Percentiles rank a stretch among this genome's conserved stretches.
Conservation (phyloP, 2,888 invertebrate genomes). For the Lacanobia wlatinum region DNA sequence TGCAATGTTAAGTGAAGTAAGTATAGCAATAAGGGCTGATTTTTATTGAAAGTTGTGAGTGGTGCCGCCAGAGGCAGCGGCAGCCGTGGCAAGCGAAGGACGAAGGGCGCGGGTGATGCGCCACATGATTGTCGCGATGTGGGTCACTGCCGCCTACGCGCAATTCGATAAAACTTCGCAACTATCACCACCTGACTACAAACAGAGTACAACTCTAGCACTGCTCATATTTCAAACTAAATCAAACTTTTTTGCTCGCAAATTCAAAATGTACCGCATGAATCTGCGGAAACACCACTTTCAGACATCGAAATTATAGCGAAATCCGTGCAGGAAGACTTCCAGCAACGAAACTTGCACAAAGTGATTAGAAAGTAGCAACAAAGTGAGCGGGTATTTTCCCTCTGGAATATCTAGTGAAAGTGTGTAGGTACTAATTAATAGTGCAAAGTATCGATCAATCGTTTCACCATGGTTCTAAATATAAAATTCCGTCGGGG, state of each 20-base stretch:
- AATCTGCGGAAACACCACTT: slow-evolving; percentile 34
- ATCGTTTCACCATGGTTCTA: slow-evolving; percentile 90
- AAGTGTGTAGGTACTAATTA: slow-evolving; percentile 84
- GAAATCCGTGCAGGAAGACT: slow-evolving; percentile 39
- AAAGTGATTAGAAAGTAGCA: slow-evolving; percentile 48
- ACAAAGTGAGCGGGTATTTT: slow-evolving; percentile 47
- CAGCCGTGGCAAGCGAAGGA: slow-evolving; percentile 56
- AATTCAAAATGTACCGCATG: slow-evolving; percentile 18
- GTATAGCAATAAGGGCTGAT: slow-evolving; percentile 39
- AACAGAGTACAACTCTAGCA: slow-evolving; percentile 60
- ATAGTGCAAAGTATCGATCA: slow-evolving; percentile 90
- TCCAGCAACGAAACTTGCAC: slow-evolving; percentile 38
- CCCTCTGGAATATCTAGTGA: slow-evolving; percentile 71
- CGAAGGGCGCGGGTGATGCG: slow-evolving; percentile 83
- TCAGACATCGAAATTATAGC: slow-evolving; percentile 31
- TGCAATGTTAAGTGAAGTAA: slow-evolving; percentile 23
- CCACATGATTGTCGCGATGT: slow-evolving; percentile 81
- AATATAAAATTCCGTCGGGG: slow-evolving; percentile 90
- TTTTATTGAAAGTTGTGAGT: slow-evolving; percentile 69
- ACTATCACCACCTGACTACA: slow-evolving; percentile 74
- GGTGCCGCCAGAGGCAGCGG: slow-evolving; percentile 58
- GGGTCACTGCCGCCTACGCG: slow-evolving; percentile 89
- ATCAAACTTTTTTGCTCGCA: slow-evolving; percentile 44
- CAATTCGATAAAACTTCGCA: slow-evolving; percentile 88
- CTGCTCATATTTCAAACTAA: slow-evolving; percentile 33